These are phyloP conservation scores for Hemicentrotus pulcherrimus DNA, from an alignment of 35 echinoderm and acorn worm species.

Conservation along the genomic window DNA sequence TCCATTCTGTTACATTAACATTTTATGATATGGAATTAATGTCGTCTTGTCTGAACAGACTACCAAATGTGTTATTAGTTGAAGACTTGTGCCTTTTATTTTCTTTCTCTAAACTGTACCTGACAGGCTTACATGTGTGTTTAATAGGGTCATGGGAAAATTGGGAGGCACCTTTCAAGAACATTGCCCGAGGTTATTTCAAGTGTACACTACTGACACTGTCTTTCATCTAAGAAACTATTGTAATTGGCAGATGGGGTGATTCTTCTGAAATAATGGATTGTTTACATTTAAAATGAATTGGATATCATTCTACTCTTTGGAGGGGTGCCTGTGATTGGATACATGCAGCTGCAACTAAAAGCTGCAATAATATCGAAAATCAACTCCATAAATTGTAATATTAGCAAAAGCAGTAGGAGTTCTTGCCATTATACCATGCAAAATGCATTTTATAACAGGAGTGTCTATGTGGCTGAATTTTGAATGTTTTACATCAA, in stretches of 20 bases:
- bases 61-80: background rate
- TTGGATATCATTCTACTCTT: background rate
- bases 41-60: too few species aligned
- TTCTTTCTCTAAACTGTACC: background rate
- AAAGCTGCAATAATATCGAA: background rate
- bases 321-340: background rate
- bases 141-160: conserved; percentile 12
- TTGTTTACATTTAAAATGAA: background rate
- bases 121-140: conserved; percentile 10
- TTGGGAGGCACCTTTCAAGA: background rate
- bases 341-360: background rate
- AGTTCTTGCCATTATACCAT: background rate
- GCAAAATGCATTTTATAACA: background rate
- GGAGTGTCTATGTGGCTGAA: background rate
- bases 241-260: conserved; percentile 8
- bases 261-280: background rate
- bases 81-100: background rate
- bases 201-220: background rate
- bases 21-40: too few species aligned
- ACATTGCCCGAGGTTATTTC: background rate
- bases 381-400: background rate
- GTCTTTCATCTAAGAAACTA: background rate
- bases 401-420: background rate
- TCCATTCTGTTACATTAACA: too few species aligned
- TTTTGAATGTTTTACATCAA: background rate